Evolutionary conservation across 2,888 invertebrate species (phyloP).

Genomic region (Dasysyrphus albostriatus): DNA sequence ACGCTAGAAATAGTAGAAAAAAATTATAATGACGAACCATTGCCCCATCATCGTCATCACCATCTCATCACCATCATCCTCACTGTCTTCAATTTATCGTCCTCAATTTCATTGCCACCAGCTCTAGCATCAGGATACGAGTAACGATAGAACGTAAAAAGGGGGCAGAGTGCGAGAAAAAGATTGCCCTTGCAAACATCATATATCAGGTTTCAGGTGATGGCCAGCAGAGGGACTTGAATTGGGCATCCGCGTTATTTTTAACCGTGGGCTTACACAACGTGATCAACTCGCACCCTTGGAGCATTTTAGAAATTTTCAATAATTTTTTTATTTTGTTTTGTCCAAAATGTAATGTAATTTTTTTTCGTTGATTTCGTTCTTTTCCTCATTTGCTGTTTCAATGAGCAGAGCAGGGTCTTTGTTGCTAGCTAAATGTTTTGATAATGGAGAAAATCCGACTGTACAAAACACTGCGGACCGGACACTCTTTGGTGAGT

Average conservation of each 20-base stretch:
- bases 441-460: constrained; percentile 53
- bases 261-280: constrained; percentile 34
- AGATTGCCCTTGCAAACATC: constrained; percentile 66
- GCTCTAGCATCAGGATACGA: neutral
- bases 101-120: constrained; percentile 63
- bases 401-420: constrained; percentile 10
- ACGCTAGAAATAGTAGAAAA: constrained; percentile 9
- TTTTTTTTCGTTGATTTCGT: constrained; percentile 22
- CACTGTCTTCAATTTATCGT: constrained; percentile 64
- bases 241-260: constrained; percentile 55
- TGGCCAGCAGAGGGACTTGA: constrained; percentile 36
- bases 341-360: constrained; percentile 1
- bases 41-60: constrained; percentile 56
- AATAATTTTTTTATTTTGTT: constrained; percentile 61
- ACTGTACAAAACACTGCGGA: constrained; percentile 21
- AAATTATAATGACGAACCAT: constrained; percentile 32
- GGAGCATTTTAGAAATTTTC: constrained; percentile 68
- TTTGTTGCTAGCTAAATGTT: constrained; percentile 66
- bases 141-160: constrained; percentile 6
- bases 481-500: constrained; percentile 36
- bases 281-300: constrained; percentile 59
- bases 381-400: constrained; percentile 58
- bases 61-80: constrained; percentile 60
- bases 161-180: constrained; percentile 50
- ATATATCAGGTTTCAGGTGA: constrained; percentile 66